A percentile compares a stretch with the other conserved stretches of the same genome.
These are phyloP conservation scores for Engystomops pustulosus DNA, from an alignment of 2,113 vertebrate species.

Conservation along the genomic window DNA sequence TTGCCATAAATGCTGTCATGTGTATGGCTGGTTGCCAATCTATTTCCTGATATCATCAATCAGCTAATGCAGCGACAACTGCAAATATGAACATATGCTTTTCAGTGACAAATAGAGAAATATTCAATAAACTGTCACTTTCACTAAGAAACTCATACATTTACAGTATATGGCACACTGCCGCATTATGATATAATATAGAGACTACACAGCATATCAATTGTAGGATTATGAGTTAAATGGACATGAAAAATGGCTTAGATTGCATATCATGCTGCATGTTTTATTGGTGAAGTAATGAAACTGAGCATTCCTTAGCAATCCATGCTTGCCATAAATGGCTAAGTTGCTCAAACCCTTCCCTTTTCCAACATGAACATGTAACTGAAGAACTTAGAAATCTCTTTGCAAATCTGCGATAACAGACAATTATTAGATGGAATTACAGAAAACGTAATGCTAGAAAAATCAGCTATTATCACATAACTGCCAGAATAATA, in stretches of 20 bases:
- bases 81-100: slow-evolving; percentile 4
- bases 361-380: neutral
- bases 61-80: neutral
- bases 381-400: neutral
- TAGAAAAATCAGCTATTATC: neutral
- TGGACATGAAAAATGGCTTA: neutral
- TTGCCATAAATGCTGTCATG: neutral
- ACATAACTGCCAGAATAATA: neutral
- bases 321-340: slow-evolving; percentile 27
- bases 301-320: slow-evolving; percentile 18
- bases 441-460: neutral
- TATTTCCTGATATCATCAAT: slow-evolving; percentile 1
- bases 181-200: neutral
- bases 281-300: slow-evolving; percentile 44
- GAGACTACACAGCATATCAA: neutral
- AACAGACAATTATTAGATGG: slow-evolving; percentile 4
- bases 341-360: neutral
- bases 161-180: neutral
- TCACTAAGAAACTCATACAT: neutral
- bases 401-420: slow-evolving; percentile 3
- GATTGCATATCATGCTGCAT: slow-evolving; percentile 11
- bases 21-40: neutral
- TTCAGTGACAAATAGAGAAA: neutral
- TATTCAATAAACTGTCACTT: neutral
- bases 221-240: neutral